A percentile compares a stretch with the other conserved stretches of the same genome.
Evolutionary conservation across 2,888 invertebrate species (phyloP).

Genomic region (Aphodius sticticus): DNA sequence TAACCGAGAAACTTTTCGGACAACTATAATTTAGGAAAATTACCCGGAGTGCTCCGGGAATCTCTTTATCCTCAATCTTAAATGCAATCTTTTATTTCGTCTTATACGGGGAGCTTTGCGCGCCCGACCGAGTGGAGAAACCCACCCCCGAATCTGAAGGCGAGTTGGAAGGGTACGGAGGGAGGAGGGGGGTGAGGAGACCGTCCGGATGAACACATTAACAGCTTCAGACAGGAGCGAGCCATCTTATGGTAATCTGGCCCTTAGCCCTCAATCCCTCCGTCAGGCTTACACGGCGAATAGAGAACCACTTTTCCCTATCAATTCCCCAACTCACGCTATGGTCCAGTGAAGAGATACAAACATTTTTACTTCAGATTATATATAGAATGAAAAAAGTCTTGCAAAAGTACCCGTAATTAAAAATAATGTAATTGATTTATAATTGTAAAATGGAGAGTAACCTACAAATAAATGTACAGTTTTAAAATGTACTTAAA

Average conservation of each 20-base stretch:
- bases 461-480: no score
- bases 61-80: constrained; percentile 54
- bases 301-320: constrained; percentile 20
- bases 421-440: no score
- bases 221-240: constrained; percentile 53
- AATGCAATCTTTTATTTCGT: constrained; percentile 56
- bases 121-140: constrained; percentile 46
- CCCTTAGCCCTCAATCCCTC: constrained; percentile 26
- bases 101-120: constrained; percentile 47
- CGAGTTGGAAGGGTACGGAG: background rate
- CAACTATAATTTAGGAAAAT: constrained; percentile 54
- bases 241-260: constrained; percentile 55
- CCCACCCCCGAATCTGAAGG: constrained; percentile 43
- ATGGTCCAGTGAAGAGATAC: background rate
- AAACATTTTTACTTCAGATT: no score
- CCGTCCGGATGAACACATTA: constrained; percentile 55
- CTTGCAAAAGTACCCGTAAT: no score
- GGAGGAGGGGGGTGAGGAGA: background rate
- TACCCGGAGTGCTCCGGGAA: constrained; percentile 51
- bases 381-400: no score
- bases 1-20: constrained; percentile 48
- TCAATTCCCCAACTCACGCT: constrained; percentile 8
- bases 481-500: no score
- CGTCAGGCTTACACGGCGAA: constrained; percentile 10
- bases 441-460: no score